Base-by-base conservation (phyloP, 2,888 invertebrate species). In the Octodonta nipae region DNA sequence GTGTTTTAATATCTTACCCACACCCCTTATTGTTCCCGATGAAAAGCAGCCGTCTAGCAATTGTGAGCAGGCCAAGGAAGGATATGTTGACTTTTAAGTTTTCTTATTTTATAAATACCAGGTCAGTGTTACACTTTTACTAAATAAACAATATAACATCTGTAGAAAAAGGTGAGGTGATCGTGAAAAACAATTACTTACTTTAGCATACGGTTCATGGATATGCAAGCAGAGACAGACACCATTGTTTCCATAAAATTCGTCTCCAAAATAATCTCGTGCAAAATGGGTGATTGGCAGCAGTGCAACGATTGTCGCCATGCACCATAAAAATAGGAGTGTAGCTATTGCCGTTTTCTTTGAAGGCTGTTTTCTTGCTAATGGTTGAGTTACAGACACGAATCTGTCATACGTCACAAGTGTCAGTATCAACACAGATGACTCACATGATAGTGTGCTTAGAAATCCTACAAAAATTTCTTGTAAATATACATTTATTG, bases 351-450 rank as follows among this genome's bases (percentile, higher is more conserved):
- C 71, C 3, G 65, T 62, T 31, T 51, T 52, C n/a, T 51, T 49
- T 1, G 60, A 60, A 5, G 61, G 58, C 41, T 62, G 62, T 42
- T 63, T 58, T 30, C 63, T 49, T 3, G 60, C 64, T 30, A 74
- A 55, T 0, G 8, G 74, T 39, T 68, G 62, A n/a, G 70, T 67
- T 14, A 75, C 71, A 2, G 71, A 71, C 40, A 71, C 62, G 43
- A 73, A 66, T 8, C 75, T 64, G 50, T 75, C 75, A 59, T 71
- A 65, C 1, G 75, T 75, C 33, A 75, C 72, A 36, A 74, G 44
- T 1, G 68, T 65, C 8, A 75, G 58, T 28, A 73, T 64, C 37
- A 73, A 51, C 1, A 73, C 73, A 0, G 75, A 75, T 3, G 71
- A 68, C 52, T 74, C 72, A 36, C 69, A 71, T 34, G 73, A 72